These are phyloP conservation scores for Crotalus horridus DNA, from an alignment of 2,113 vertebrate genomes.

Conservation along the genomic window DNA sequence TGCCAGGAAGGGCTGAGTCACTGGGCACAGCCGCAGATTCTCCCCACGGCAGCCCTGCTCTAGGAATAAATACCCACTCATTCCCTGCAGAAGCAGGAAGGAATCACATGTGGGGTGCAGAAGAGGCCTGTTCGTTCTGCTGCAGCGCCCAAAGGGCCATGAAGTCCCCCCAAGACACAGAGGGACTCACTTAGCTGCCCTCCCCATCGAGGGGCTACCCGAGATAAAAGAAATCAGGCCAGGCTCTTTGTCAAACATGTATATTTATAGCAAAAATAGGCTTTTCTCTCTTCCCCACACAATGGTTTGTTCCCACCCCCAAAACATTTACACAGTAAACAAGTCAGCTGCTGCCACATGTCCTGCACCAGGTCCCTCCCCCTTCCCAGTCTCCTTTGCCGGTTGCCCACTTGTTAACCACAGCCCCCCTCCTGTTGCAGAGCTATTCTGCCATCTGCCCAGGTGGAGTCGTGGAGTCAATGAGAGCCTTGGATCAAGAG, in stretches of 20 bases:
- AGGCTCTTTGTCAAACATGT: constrained; percentile 66
- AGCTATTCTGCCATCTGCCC: background rate
- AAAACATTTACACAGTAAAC: constrained; percentile 77
- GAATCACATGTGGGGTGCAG: background rate
- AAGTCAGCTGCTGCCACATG: constrained; percentile 50
- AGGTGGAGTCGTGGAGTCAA: background rate
- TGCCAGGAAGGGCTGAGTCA: background rate
- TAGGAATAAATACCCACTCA: background rate
- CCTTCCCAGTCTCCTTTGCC: background rate
- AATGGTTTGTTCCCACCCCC: constrained; percentile 43
- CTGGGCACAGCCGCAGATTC: background rate
- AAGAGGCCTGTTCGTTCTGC: background rate
- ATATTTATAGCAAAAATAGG: constrained; percentile 90
- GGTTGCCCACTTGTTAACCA: background rate
- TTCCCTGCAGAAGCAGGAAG: background rate
- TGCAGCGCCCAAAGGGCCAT: background rate
- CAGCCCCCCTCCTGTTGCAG: background rate
- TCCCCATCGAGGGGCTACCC: too few relatives aligned
- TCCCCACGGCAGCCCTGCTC: background rate
- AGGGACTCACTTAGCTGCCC: background rate
- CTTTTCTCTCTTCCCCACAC: constrained; percentile 77
- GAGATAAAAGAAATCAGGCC: background rate
- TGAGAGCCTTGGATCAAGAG: background rate
- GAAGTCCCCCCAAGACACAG: background rate
- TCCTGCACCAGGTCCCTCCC: background rate